Percentiles rank a stretch among this genome's conserved stretches.
Conservation (phyloP, 2,888 invertebrate genomes). For the Yponomeuta evonymella region DNA sequence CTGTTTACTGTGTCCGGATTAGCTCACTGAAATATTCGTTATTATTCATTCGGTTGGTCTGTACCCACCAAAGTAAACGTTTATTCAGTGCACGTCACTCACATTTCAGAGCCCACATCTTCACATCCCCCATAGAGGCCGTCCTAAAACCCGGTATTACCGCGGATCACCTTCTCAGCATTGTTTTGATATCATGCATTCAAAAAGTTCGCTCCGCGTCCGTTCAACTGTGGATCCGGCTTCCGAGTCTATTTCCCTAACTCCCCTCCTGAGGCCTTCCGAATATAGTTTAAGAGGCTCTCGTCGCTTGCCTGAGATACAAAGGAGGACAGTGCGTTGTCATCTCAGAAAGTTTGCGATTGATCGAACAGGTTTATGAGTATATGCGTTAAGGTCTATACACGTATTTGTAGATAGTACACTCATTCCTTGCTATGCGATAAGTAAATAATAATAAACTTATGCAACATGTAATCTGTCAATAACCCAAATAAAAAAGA, state of each 20-base stretch:
- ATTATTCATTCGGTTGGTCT: too few relatives aligned
- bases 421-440: too few relatives aligned
- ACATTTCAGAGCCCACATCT: not conserved
- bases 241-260: slow-evolving; percentile 7
- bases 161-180: not conserved
- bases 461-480: too few relatives aligned
- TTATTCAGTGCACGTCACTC: not conserved
- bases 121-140: not conserved
- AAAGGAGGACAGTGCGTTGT: not conserved
- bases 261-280: not conserved
- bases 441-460: too few relatives aligned
- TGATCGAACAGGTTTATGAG: too few relatives aligned
- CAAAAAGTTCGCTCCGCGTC: not conserved
- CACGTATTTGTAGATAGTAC: too few relatives aligned
- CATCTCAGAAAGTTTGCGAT: not conserved
- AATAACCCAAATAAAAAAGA: too few relatives aligned
- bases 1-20: too few relatives aligned
- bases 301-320: not conserved
- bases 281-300: slow-evolving; percentile 6
- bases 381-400: too few relatives aligned
- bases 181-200: not conserved
- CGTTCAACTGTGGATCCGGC: not conserved
- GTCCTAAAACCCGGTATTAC: not conserved
- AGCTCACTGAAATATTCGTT: too few relatives aligned
- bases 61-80: too few relatives aligned